A percentile compares a stretch with the other conserved stretches of the same genome.
Conservation (phyloP, 2,888 invertebrate genomes). For the Melinopterus prodromus region DNA sequence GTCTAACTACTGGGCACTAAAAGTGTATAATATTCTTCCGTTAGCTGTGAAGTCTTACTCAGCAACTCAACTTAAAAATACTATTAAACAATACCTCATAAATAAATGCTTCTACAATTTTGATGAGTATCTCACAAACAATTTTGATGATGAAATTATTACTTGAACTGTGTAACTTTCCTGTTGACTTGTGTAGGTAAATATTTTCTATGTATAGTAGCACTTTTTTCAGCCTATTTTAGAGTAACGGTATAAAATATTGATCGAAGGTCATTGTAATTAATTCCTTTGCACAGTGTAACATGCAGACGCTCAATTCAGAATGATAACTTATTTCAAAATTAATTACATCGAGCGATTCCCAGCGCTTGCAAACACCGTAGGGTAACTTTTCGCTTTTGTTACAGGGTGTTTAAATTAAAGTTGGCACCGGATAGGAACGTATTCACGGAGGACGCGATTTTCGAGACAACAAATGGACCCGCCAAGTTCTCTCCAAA, state of each 20-base stretch:
- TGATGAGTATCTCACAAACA: too few relatives aligned
- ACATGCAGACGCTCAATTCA: neutral
- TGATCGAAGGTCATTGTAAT: constrained; percentile 14
- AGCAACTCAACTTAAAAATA: too few relatives aligned
- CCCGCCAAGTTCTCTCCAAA: constrained; percentile 75
- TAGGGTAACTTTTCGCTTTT: neutral
- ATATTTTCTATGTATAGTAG: too few relatives aligned
- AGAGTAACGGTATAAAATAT: constrained; percentile 11
- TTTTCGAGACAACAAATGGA: constrained; percentile 78
- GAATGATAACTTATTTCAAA: constrained; percentile 17
- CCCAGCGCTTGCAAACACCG: neutral
- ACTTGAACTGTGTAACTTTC: neutral
- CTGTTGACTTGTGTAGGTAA: too few relatives aligned
- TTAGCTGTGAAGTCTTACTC: too few relatives aligned
- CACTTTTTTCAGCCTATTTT: neutral
- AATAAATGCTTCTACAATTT: too few relatives aligned
- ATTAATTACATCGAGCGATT: neutral
- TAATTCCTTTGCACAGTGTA: constrained; percentile 11
- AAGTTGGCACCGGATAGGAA: constrained; percentile 76
- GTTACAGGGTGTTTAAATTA: constrained; percentile 79
- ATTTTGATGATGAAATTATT: neutral
- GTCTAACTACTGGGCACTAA: too few relatives aligned
- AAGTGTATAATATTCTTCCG: too few relatives aligned
- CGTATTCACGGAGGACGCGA: constrained; percentile 78
- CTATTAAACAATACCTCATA: too few relatives aligned